phyloP scores from a whole-genome alignment of 2,113 vertebrate species.

The Zonotrichia leucophrys region DNA sequence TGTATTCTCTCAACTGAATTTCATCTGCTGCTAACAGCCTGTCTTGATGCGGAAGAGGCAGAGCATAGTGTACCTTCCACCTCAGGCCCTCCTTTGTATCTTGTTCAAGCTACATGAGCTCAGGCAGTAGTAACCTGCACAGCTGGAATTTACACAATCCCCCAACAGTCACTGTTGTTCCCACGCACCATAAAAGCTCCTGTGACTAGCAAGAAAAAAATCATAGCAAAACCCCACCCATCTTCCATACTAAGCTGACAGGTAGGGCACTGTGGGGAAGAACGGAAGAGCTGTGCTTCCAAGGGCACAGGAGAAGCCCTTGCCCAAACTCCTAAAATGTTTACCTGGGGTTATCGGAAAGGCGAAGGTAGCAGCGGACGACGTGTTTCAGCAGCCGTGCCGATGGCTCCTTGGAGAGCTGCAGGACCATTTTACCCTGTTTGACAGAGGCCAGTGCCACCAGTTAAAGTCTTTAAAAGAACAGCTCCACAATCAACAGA shows the following conservation, averaged over 20 bases:
- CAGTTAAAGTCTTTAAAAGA: not conserved
- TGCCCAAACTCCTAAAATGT: conserved; percentile 66
- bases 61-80: not conserved
- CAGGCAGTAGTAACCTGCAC: not conserved
- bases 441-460: conserved; percentile 11
- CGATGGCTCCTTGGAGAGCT: conserved; percentile 96
- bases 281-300: not conserved
- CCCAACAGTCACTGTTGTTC: not conserved
- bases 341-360: conserved; percentile 98
- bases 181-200: not conserved
- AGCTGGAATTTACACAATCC: not conserved
- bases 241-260: not conserved
- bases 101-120: not conserved
- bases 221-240: not conserved
- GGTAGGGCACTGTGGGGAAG: not conserved
- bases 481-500: not conserved
- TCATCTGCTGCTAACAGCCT: not conserved
- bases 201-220: not conserved
- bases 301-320: not conserved
- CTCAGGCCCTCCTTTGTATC: not conserved
- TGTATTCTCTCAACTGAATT: not conserved
- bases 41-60: not conserved
- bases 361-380: conserved; percentile 95
- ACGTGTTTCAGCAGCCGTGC: conserved; percentile 95
- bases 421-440: conserved; percentile 98